These are phyloP conservation scores for Kradibia gibbosae DNA, from an alignment of 1,140 invertebrate genomes.

Conservation along the genomic window DNA sequence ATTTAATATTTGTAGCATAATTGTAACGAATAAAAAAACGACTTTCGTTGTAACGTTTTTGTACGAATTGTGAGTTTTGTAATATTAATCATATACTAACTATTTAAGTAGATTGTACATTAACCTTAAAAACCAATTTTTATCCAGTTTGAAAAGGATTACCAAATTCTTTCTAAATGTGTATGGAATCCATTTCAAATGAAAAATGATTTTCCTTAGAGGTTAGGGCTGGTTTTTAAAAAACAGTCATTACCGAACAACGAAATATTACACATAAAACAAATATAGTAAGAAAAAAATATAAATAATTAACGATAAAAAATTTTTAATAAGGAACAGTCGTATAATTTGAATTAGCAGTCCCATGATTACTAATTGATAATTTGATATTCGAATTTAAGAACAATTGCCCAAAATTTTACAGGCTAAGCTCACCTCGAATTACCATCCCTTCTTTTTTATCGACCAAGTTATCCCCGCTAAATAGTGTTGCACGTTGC, in stretches of 20 bases:
- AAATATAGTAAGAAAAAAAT: neutral
- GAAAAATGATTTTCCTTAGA: neutral
- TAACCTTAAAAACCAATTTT: neutral
- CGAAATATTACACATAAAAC: neutral
- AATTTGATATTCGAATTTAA: neutral
- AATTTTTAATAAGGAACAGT: too few species aligned
- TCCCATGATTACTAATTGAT: neutral
- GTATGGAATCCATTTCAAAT: neutral
- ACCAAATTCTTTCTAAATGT: neutral
- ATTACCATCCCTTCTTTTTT: constrained; percentile 14
- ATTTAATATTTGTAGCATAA: too few species aligned
- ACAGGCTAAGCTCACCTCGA: constrained; percentile 21
- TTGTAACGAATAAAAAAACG: too few species aligned
- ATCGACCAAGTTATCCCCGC: neutral
- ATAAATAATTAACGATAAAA: neutral
- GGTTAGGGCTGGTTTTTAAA: constrained; percentile 13
- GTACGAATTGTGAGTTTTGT: too few species aligned
- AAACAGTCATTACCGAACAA: neutral
- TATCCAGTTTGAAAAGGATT: neutral
- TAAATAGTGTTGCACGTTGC: neutral
- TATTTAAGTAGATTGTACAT: too few species aligned
- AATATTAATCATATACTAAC: too few species aligned
- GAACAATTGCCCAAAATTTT: neutral
- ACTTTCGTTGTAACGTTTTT: too few species aligned
- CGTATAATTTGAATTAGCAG: neutral